These are phyloP conservation scores for Theropithecus gelada DNA, from an alignment of 2,113 vertebrate genomes.

Conservation along the genomic window DNA sequence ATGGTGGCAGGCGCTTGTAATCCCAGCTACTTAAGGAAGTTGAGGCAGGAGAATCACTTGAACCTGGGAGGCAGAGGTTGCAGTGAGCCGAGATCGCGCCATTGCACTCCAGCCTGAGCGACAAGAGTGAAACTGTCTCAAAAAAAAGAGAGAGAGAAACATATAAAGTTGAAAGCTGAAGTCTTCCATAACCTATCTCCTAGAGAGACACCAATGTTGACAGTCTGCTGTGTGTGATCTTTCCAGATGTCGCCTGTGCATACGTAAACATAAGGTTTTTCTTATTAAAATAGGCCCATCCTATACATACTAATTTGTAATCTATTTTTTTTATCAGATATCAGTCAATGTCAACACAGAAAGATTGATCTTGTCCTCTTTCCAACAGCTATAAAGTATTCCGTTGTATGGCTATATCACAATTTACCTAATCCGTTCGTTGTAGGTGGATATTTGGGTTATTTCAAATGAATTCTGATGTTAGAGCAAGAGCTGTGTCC, in stretches of 20 bases:
- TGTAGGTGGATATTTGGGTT: neutral
- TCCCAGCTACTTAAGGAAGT: too few relatives aligned
- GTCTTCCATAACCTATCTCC: neutral
- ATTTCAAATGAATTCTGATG: neutral
- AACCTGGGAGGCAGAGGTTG: too few relatives aligned
- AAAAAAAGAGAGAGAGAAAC: neutral
- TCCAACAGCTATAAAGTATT: neutral
- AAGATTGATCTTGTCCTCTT: neutral
- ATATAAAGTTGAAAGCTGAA: neutral
- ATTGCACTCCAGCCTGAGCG: too few relatives aligned
- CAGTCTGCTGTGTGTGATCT: neutral
- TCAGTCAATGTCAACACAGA: neutral
- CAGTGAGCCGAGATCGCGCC: too few relatives aligned
- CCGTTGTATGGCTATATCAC: neutral
- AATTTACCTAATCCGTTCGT: neutral
- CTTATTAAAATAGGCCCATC: conserved; percentile 32
- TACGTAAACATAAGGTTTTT: neutral
- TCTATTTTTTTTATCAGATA: neutral
- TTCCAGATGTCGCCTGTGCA: conserved; percentile 2
- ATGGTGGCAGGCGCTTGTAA: too few relatives aligned
- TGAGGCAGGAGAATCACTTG: too few relatives aligned
- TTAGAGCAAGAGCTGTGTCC: neutral
- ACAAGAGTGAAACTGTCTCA: too few relatives aligned
- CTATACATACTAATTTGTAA: neutral
- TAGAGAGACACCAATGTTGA: neutral